Evolutionary conservation across 2,113 vertebrate genomes (phyloP).

Genomic region (Tautogolabrus adspersus): DNA sequence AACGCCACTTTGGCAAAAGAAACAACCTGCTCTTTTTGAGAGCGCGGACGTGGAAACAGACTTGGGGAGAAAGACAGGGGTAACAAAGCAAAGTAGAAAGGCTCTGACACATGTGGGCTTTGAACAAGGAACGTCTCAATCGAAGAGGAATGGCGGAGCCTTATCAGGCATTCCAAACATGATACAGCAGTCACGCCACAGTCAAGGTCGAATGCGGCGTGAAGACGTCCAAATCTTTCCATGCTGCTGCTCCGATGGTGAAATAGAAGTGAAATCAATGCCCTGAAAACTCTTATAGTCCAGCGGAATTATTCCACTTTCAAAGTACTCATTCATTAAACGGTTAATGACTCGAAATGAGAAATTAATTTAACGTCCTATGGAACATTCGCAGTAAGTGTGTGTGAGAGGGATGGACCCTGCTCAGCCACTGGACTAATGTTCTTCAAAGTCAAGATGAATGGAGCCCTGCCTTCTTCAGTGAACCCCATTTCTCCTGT

Average conservation of each 20-base stretch:
- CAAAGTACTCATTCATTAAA: conserved; percentile 56
- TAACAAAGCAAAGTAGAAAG: conserved; percentile 34
- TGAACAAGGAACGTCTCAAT: conserved; percentile 27
- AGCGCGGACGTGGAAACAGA: conserved; percentile 1
- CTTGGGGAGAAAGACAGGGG: conserved; percentile 7
- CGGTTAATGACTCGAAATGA: conserved; percentile 65
- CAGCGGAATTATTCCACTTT: conserved; percentile 35
- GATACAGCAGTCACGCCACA: background rate
- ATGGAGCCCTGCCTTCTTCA: conserved; percentile 39
- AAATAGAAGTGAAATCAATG: conserved; percentile 42
- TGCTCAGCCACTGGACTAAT: conserved; percentile 57
- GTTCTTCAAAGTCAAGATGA: conserved; percentile 64
- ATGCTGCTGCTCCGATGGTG: conserved; percentile 20
- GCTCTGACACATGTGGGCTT: conserved; percentile 12
- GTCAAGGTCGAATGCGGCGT: conserved; percentile 50
- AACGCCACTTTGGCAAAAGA: conserved; percentile 24
- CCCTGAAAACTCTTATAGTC: conserved; percentile 22
- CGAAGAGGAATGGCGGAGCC: background rate
- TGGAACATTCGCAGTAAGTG: conserved; percentile 35
- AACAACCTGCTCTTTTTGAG: conserved; percentile 2
- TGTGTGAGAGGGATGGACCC: conserved; percentile 38
- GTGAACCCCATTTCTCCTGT: conserved; percentile 38
- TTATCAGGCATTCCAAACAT: conserved; percentile 15
- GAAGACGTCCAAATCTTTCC: background rate
- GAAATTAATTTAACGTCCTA: conserved; percentile 67